Base-by-base conservation (phyloP, 2,888 invertebrate species). In the Melinaea menophilus region DNA sequence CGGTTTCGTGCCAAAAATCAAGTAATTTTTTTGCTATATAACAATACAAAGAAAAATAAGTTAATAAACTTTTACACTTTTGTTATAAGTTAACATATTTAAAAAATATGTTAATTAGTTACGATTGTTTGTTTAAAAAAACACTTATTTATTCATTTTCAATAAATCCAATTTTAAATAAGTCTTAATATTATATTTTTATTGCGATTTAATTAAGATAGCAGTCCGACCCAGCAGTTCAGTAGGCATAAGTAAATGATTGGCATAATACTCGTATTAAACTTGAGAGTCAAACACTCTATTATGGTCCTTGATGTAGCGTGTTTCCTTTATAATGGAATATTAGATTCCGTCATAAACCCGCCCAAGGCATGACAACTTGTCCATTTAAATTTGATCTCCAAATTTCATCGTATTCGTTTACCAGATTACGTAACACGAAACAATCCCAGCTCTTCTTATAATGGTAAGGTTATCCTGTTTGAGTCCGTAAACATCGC, bases 321-420 rank as follows among this genome's bases (percentile, higher is more conserved):
- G 80, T 74, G 78, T 82, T 82, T 77, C 74, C 74, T 74, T 81
- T 79, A 81, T 84, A 86, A 86, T 86, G 80, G 85, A 87, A 86
- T 86, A 86, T 88, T 86, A 86, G 81, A 88, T 85, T 82, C 77
- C 70, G 74, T 79, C 79, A 81, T 85, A 84, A 86, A 82, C 79
- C 76, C 78, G 71, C 66, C 64, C 66, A 55, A 59, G 75, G 75
- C 73, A 75, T 76, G 77, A 75, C 76, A 73, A 76, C 69, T 68
- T 71, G 72, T 70, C 86, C 82, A 75, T 76, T 81, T 75, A 75
- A 81, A 72, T 72, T 76, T 79, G 85, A 81, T 79, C 86, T 79
- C 72, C 77, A 75, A 82, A 80, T 76, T 76, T 62, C 67, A 63
- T 66, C 51, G 47, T 55, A 63, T 63, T 46, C 55, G 48, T 57